Evolutionary conservation across 2,888 invertebrate genomes (phyloP), one percentile per base, ranked within the genome.

Genomic region (Dasysyrphus tricinctus): DNA sequence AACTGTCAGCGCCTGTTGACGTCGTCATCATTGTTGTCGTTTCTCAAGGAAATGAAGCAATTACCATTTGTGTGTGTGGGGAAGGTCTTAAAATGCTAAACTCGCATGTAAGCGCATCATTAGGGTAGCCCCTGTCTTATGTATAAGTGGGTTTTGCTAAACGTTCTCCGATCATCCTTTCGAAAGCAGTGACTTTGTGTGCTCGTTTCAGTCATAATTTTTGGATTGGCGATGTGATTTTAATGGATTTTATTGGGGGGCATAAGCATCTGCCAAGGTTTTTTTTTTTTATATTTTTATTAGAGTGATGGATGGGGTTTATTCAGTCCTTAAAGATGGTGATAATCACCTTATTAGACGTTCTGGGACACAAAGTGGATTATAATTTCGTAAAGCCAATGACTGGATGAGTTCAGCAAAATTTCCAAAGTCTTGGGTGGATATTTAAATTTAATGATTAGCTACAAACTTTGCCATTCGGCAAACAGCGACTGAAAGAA

Each of bases 61-160:
- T 86, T 86, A 78, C 57, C 78, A 42, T 73, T 63, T 61, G 57
- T 16, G 57, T 37, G 6, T 81, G 14, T n/a, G 57, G 65, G 49
- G 65, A 37, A 61, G 61, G 61, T 24, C 32, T 70, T 57, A 72
- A 86, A 86, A 69, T 86, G 65, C 16, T 78, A 72, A 74, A 79
- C 59, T 86, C 75, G 78, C 82, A 86, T 86, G 78, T 67, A 69
- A 82, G 75, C 75, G 47, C 63, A 49, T 75, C 86, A 79, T 86
- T 86, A 86, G 42, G 14, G 63, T 32, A 14, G 42, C 8, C 69
- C 7, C 63, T 24, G 39, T 16, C 37, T 63, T 70, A 8, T 32
- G 3, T 49, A 39, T 34, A 63, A 78, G 86, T 86, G 82, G 82
- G 72, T 86, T 86, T 78, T 86, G 82, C 78, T 86, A 82, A 86